These are phyloP conservation scores for Drosophila serrata DNA, from an alignment of 1,140 invertebrate species.

Conservation along the genomic window DNA sequence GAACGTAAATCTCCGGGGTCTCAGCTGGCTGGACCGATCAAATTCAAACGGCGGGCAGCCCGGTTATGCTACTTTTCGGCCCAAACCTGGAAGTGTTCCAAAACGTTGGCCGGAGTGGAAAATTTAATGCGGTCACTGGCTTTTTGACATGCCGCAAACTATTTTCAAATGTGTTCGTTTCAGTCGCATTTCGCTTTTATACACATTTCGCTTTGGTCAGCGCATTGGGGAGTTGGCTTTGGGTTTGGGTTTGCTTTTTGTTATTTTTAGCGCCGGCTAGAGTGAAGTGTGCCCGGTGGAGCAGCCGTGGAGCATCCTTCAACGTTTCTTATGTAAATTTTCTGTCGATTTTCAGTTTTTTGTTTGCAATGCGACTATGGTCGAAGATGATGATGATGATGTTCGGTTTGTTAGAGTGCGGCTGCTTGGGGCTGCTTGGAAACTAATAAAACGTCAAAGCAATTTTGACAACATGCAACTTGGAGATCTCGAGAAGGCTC, in stretches of 20 bases:
- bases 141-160: slow-evolving; percentile 72
- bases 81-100: slow-evolving; percentile 67
- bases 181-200: slow-evolving; percentile 35
- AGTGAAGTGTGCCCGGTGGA: slow-evolving; percentile 52
- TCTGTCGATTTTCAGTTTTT: slow-evolving; percentile 36
- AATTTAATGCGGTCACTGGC: slow-evolving; percentile 80
- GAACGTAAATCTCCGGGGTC: slow-evolving; percentile 51
- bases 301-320: slow-evolving; percentile 69
- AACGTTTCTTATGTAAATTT: slow-evolving; percentile 77
- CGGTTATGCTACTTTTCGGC: slow-evolving; percentile 26
- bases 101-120: slow-evolving; percentile 51
- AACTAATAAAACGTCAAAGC: slow-evolving; percentile 83
- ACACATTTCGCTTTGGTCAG: slow-evolving; percentile 72
- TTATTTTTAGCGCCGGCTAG: slow-evolving; percentile 73
- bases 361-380: slow-evolving; percentile 21
- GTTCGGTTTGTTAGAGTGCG: slow-evolving; percentile 49
- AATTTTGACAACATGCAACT: slow-evolving; percentile 76
- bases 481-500: slow-evolving; percentile 40
- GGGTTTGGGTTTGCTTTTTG: slow-evolving; percentile 53
- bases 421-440: slow-evolving; percentile 48
- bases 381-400: slow-evolving; percentile 30
- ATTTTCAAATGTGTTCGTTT: slow-evolving; percentile 71
- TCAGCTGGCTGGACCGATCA: slow-evolving; percentile 38
- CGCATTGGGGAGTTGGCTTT: slow-evolving; percentile 42
- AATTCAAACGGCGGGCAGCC: slow-evolving; percentile 28